Evolutionary conservation across 2,797 vertebrate species (phyloP).

Genomic region (Semotilus atromaculatus): DNA sequence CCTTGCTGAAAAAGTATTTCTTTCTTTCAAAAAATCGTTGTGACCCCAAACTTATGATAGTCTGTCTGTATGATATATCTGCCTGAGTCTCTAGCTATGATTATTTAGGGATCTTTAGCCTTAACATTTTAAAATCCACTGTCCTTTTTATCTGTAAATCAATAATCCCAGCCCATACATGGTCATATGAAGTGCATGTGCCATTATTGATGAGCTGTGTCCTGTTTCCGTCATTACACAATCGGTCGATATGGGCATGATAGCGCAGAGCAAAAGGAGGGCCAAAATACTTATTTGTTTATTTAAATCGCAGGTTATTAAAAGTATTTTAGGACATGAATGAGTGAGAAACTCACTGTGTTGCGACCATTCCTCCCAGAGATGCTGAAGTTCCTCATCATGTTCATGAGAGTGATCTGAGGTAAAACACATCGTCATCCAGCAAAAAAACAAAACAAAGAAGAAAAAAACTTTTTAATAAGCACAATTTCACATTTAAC

Average conservation of each 20-base stretch:
- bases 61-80: not conserved
- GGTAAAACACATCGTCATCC: slow-evolving; percentile 18
- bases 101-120: not conserved
- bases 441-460: not conserved
- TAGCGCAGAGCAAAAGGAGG: not conserved
- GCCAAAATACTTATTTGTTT: not conserved
- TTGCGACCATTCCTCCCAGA: slow-evolving; percentile 79
- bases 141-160: slow-evolving; percentile 19
- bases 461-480: no score
- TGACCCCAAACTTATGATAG: not conserved
- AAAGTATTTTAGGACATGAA: not conserved
- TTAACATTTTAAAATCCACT: not conserved
- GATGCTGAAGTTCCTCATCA: slow-evolving; percentile 68
- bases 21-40: not conserved
- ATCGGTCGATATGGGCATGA: not conserved
- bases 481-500: not conserved
- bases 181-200: slow-evolving; percentile 23
- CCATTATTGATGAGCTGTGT: slow-evolving; percentile 20
- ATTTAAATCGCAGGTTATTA: not conserved
- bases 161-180: not conserved
- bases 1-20: not conserved
- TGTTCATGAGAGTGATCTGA: slow-evolving; percentile 67
- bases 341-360: slow-evolving; percentile 69
- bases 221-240: slow-evolving; percentile 39
- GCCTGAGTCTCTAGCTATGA: not conserved